Evolutionary conservation across 2,888 invertebrate species (phyloP).

Genomic region (Pollenia labialis): DNA sequence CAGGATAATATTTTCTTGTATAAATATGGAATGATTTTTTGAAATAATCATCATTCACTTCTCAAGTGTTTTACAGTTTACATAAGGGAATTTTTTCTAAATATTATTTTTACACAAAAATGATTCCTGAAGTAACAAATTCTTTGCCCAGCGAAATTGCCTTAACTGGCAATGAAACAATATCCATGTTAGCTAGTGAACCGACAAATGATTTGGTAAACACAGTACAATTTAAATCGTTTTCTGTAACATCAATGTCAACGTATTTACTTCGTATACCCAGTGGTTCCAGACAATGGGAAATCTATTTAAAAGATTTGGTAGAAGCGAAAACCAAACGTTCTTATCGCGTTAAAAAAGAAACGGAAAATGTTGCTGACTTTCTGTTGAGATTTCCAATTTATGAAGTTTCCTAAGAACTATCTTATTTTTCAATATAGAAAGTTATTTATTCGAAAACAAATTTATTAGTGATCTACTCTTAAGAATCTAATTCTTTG

Average conservation of each 20-base stretch:
- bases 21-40: not conserved
- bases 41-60: not conserved
- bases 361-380: slow-evolving; percentile 30
- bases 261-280: slow-evolving; percentile 47
- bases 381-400: slow-evolving; percentile 43
- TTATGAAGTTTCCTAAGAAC: not conserved
- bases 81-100: not conserved
- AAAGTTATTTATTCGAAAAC: no score
- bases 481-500: no score
- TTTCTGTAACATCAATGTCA: not conserved
- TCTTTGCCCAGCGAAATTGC: not conserved
- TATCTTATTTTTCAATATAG: no score
- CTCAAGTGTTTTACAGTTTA: slow-evolving; percentile 2
- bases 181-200: not conserved
- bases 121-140: slow-evolving; percentile 29
- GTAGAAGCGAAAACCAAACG: slow-evolving; percentile 11
- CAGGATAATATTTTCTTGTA: not conserved
- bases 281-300: slow-evolving; percentile 40
- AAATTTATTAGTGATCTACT: no score
- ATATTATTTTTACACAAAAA: not conserved
- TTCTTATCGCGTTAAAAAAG: not conserved
- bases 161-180: not conserved
- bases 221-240: not conserved
- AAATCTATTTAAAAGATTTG: slow-evolving; percentile 44
- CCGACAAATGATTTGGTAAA: not conserved